Conservation (phyloP, 2,797 vertebrate genomes). For the Coendou prehensilis region DNA sequence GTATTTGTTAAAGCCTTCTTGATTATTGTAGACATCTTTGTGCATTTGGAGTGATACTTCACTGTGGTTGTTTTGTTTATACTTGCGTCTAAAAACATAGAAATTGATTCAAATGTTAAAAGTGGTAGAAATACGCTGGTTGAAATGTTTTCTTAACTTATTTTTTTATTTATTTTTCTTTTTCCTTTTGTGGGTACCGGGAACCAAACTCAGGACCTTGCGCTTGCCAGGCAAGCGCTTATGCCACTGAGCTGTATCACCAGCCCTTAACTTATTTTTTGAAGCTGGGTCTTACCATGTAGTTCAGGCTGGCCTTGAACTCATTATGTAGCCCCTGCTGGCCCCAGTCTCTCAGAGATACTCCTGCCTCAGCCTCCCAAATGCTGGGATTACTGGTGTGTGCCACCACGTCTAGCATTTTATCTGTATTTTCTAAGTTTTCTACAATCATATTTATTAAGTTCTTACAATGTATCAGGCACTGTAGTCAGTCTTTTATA, state of each 20-base stretch:
- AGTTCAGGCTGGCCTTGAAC: neutral
- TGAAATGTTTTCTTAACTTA: neutral
- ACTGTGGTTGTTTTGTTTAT: neutral
- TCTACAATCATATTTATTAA: neutral
- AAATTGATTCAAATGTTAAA: neutral
- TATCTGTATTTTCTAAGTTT: neutral
- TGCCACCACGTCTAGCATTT: neutral
- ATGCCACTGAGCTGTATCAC: too few relatives aligned
- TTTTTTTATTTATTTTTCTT: neutral
- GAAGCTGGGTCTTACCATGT: neutral
- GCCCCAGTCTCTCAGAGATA: neutral
- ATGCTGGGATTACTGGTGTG: neutral
- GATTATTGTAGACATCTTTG: neutral
- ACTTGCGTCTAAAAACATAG: neutral
- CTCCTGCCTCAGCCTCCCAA: neutral
- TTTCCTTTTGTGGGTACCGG: too few relatives aligned
- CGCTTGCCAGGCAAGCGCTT: too few relatives aligned
- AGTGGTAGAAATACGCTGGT: neutral
- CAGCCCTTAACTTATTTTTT: neutral
- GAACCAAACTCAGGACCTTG: too few relatives aligned
- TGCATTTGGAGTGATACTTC: neutral
- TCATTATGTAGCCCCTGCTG: neutral
- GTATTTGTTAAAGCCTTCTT: constrained; percentile 69
- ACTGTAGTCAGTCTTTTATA: neutral
- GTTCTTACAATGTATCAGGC: neutral